Evolutionary conservation across 1,140 invertebrate genomes (phyloP).

Genomic region (Trichonephila inaurata): DNA sequence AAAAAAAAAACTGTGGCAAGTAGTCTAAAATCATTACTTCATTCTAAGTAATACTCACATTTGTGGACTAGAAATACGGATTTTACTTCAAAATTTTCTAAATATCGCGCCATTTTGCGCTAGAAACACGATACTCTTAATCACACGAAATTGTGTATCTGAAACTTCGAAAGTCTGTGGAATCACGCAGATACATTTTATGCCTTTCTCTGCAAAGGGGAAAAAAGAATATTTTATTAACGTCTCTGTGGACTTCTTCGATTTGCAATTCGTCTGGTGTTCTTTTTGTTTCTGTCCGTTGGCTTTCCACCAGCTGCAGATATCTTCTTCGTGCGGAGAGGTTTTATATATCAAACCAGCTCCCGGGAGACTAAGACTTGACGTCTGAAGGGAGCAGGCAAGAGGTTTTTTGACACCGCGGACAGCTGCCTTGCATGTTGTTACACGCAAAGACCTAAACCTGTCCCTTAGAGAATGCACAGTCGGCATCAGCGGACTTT

Average conservation of each 20-base stretch:
- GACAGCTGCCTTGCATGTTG: conserved; percentile 28
- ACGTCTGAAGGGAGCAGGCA: not conserved
- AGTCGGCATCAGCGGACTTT: not conserved
- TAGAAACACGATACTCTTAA: too few species aligned
- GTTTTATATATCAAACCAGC: conserved; percentile 35
- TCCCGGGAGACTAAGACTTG: not conserved
- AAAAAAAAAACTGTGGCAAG: too few species aligned
- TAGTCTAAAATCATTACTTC: too few species aligned
- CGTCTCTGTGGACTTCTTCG: conserved; percentile 3
- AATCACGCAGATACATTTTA: not conserved
- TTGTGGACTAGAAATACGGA: too few species aligned
- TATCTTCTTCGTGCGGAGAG: conserved; percentile 7
- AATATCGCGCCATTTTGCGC: too few species aligned
- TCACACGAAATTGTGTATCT: too few species aligned
- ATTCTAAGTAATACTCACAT: too few species aligned
- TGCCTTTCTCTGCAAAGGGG: not conserved
- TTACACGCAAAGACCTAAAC: not conserved
- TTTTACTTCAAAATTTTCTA: too few species aligned
- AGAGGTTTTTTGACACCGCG: conserved; percentile 40
- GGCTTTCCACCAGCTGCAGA: not conserved
- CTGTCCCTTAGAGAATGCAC: conserved; percentile 8
- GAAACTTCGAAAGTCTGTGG: not conserved
- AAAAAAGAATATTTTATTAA: not conserved
- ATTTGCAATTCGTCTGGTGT: not conserved
- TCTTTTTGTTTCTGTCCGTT: not conserved